phyloP scores from a whole-genome alignment of 2,113 vertebrate species.

The Chitala chitala region DNA sequence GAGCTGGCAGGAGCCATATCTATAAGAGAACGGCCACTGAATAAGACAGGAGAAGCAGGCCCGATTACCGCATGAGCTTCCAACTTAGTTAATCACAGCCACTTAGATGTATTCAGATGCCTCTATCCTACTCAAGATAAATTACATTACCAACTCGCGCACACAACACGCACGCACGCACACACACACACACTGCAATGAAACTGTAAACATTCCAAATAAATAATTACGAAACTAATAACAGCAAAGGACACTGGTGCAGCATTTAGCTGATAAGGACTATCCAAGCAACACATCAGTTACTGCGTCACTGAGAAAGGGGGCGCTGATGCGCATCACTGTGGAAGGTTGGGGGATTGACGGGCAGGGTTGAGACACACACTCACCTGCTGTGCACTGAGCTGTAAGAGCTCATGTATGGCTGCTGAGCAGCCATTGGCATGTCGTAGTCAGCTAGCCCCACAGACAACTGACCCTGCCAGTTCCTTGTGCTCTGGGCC shows the following conservation, averaged over 20 bases:
- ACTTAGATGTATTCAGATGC: too few species aligned
- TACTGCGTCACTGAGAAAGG: too few species aligned
- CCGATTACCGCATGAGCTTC: too few species aligned
- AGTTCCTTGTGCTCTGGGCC: conserved; percentile 68
- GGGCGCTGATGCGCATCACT: too few species aligned
- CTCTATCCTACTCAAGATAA: too few species aligned
- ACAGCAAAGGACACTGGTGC: not conserved
- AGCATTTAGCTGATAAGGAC: not conserved
- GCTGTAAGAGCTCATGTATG: conserved; percentile 67
- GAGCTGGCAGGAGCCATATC: conserved; percentile 51
- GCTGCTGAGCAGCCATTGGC: conserved; percentile 56
- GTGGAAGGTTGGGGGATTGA: conserved; percentile 26
- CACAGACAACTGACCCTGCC: conserved; percentile 66
- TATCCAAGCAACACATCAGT: conserved; percentile 17
- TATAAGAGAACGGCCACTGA: conserved; percentile 55
- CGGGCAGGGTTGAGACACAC: conserved; percentile 24
- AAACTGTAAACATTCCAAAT: too few species aligned
- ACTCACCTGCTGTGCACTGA: conserved; percentile 78
- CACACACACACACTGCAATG: too few species aligned
- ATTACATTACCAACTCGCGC: too few species aligned
- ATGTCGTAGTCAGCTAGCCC: conserved; percentile 69
- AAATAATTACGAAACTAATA: too few species aligned
- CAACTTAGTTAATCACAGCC: too few species aligned
- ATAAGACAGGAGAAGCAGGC: conserved; percentile 4
- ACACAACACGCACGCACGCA: too few species aligned